phyloP scores from a whole-genome alignment of 2,888 invertebrate species.

The Nephrotoma appendiculata region DNA sequence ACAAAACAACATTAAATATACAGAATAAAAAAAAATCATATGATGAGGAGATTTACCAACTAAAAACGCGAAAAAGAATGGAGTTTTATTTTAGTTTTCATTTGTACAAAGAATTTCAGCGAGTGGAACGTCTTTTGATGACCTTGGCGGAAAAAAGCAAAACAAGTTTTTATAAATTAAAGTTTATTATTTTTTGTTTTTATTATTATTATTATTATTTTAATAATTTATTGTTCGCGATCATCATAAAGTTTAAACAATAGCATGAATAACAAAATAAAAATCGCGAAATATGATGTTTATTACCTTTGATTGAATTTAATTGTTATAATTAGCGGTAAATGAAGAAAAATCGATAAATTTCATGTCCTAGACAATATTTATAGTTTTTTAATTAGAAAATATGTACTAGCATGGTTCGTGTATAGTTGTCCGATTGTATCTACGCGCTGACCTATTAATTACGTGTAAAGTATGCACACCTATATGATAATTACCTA shows the following conservation, averaged over 20 bases:
- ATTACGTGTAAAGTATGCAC: background rate
- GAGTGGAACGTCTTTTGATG: conserved; percentile 11
- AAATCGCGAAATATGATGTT: background rate
- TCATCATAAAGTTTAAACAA: background rate
- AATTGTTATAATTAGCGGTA: background rate
- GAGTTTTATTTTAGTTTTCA: background rate
- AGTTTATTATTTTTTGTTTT: background rate
- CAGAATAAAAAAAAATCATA: background rate
- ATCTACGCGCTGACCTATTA: background rate
- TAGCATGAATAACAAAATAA: background rate
- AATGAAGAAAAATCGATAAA: background rate
- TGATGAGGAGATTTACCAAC: background rate
- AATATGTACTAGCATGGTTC: no score
- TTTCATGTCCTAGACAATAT: background rate
- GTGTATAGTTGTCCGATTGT: background rate
- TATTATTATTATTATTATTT: background rate
- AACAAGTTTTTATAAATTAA: background rate
- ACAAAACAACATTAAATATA: background rate
- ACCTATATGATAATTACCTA: background rate
- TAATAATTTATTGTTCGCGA: background rate
- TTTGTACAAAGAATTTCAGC: background rate
- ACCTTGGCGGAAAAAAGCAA: conserved; percentile 7
- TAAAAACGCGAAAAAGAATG: background rate
- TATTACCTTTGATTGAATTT: background rate
- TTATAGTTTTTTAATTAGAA: background rate